Percentiles rank a stretch among this genome's conserved stretches.
phyloP scores from a whole-genome alignment of 2,797 vertebrate species.

The Sebastiscus tertius region DNA sequence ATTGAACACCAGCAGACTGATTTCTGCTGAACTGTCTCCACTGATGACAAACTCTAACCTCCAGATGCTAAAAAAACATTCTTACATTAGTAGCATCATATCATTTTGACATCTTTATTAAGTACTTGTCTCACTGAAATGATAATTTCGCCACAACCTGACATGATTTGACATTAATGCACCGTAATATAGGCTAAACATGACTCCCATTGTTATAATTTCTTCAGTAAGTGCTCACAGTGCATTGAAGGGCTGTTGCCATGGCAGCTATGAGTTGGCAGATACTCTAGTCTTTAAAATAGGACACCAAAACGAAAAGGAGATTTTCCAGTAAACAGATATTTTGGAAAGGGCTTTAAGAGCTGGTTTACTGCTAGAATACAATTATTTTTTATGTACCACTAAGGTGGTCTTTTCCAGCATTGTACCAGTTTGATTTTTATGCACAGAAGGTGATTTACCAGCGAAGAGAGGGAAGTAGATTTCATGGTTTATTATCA shows the following conservation, averaged over 20 bases:
- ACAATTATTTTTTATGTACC: background rate
- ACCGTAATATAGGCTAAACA: background rate
- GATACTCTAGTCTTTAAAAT: constrained; percentile 21
- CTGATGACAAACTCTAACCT: background rate
- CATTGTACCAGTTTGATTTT: background rate
- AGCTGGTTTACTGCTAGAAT: background rate
- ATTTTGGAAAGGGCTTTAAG: background rate
- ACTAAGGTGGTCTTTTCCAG: background rate
- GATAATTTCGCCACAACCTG: background rate
- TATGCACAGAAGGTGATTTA: background rate
- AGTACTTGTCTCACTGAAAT: background rate
- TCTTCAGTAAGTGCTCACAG: constrained; percentile 29
- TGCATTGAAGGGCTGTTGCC: constrained; percentile 52
- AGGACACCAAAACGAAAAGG: constrained; percentile 14
- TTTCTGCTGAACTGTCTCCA: background rate
- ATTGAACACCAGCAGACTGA: background rate
- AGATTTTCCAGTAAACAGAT: background rate
- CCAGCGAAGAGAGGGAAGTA: background rate
- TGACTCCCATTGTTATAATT: constrained; percentile 22
- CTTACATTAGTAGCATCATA: background rate
- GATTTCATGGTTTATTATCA: background rate
- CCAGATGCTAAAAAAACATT: background rate
- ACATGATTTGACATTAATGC: constrained; percentile 10
- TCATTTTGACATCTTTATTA: constrained; percentile 20
- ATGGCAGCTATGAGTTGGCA: constrained; percentile 47